Evolutionary conservation across 2,888 invertebrate species (phyloP), one percentile per base, ranked within the genome.

Genomic region (Epiblema foenella): DNA sequence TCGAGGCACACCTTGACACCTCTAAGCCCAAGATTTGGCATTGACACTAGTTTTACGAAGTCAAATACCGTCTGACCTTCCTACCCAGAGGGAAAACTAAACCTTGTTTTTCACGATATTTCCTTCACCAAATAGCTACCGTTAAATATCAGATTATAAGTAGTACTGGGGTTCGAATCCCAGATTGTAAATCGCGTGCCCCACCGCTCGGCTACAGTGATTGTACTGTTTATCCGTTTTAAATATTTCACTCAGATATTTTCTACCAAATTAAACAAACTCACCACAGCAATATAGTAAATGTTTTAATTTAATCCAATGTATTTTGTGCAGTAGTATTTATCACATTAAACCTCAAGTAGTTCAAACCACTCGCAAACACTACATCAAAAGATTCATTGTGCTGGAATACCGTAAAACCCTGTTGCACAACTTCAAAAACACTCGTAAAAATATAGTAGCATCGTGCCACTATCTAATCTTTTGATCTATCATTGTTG

Each of bases 401-500:
- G 46, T 37, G 54, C 20, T 56, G 42, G 49, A 49, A 62, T 69
- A 54, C 56, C 42, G 56, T 69, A 66, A 66, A 65, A 60, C 8
- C 1, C 1, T 46, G 54, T 46, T 54, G 17, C 54, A 65, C 54
- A 54, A 65, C 33, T 42, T 37, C 17, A 54, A 60, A 52, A 66
- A 69, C 58, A 60, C 24, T 24, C 59, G 18, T 60, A 70, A 70
- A 69, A 65, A 46, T 54, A 24, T 54, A 68, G 60, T 29, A 33
- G 46, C 59, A 54, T 15, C 39, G 56, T n/a, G 12, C 52, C 10
- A 51, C 18, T 60, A 54, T 49, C 49, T 51, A 67, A 71, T 66
- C 62, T 39, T 71, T 67, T 71, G 71, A 71, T 71, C 66, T 57
- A 42, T 29, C 39, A 62, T 71, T 71, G 67, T 62, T 51, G 39